These are phyloP conservation scores for Sebastes alutus DNA, from an alignment of 2,797 vertebrate genomes.

Conservation along the genomic window DNA sequence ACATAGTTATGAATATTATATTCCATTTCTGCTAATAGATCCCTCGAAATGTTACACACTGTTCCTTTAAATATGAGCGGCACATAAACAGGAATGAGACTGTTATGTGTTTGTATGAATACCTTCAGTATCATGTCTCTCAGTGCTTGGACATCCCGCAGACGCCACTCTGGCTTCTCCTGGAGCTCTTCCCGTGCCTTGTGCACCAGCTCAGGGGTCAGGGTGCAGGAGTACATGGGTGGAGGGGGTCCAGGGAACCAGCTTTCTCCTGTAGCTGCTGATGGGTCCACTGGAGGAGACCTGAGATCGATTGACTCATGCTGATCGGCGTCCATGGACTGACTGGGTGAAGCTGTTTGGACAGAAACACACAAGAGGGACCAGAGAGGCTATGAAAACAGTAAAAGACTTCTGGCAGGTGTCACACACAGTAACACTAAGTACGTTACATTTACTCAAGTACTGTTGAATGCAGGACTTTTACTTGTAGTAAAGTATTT, in stretches of 20 bases:
- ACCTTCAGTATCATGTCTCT: constrained; percentile 94
- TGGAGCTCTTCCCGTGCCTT: constrained; percentile 97
- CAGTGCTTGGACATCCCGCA: constrained; percentile 95
- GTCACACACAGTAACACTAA: not conserved
- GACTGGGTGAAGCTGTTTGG: constrained; percentile 42
- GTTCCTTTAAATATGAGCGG: not conserved
- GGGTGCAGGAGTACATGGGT: constrained; percentile 89
- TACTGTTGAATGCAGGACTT: not conserved
- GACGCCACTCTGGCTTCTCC: constrained; percentile 97
- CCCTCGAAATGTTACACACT: no score
- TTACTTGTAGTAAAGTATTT: not conserved
- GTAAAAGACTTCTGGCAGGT: not conserved
- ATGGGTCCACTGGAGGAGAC: constrained; percentile 72
- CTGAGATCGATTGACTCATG: constrained; percentile 85
- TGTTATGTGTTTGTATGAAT: not conserved
- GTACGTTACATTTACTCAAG: not conserved
- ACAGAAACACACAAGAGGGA: not conserved
- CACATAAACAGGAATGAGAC: not conserved
- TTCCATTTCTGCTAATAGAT: no score
- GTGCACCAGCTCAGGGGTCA: constrained; percentile 91
- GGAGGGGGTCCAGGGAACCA: constrained; percentile 83
- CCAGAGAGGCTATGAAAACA: not conserved
- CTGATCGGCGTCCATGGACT: constrained; percentile 91
- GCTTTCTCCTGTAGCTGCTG: constrained; percentile 58
- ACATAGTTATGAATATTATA: no score